Base-by-base conservation (phyloP, 2,113 vertebrate genomes). In the Dinomys branickii region DNA sequence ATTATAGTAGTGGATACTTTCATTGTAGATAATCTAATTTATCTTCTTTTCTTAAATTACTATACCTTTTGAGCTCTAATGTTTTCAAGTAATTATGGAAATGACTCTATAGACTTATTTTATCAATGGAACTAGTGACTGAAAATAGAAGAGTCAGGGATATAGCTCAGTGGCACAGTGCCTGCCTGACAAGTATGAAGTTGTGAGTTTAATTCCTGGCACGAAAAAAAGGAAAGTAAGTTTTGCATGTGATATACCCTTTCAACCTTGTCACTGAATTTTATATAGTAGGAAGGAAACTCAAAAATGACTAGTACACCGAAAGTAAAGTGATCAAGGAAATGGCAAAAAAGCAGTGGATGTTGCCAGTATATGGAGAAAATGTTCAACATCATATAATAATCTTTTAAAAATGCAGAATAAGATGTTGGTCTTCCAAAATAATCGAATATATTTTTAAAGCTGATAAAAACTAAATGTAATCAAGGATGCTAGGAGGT, bases 221-320 rank as follows among this genome's bases (percentile, higher is more conserved):
- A 50, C 47, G 5, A 50, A 50, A 50, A 50, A 50, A 50, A 50
- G 47, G 9, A 50, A 81, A 67, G 14, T 85, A 65, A 35, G 4
- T 65, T 92, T 85, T 95, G 47, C 85, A 73, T 86, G 58, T 81
- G n/a, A 71, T 33, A 38, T n/a, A 24, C 10, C 58, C 59, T 81
- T 81, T 56, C 26, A 94, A 22, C 88, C 69, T 78, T 69, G 30
- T 89, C 52, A 54, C 28, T 78, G 81, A 54, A 56, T 88, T 92
- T 56, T 73, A 35, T 71, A 4, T 94, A 61, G 69, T 90, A 95
- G 22, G 38, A 81, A 96, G 38, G 7, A n/a, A 90, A 93, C 58
- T 33, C 16, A 50, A 41, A 85, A 58, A 69, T 35, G 44, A 56
- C 20, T 28, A 54, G 13, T 47, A 47, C 63, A 58, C 26, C 26